phyloP scores from a whole-genome alignment of 2,113 vertebrate genomes.

The Trogon melanurus region DNA sequence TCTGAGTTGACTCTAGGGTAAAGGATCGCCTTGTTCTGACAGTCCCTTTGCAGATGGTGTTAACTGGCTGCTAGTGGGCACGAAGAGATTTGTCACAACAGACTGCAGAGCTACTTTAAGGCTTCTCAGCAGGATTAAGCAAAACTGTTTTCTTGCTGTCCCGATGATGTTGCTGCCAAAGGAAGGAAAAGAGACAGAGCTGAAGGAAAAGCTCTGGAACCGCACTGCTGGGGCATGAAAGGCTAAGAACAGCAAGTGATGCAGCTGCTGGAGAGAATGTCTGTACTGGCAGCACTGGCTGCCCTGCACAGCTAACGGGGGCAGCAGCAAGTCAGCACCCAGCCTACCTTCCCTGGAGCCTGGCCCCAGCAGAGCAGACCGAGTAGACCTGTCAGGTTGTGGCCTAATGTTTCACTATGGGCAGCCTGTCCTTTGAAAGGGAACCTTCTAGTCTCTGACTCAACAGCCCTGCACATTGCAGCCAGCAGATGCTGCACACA shows the following conservation, averaged over 20 bases:
- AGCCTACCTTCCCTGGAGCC: neutral
- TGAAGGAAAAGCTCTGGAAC: neutral
- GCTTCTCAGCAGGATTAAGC: neutral
- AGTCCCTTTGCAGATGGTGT: neutral
- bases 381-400: neutral
- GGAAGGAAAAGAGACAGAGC: neutral
- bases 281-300: neutral
- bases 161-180: neutral
- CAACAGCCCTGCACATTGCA: neutral
- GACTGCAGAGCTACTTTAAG: neutral
- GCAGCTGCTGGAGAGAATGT: neutral
- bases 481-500: neutral
- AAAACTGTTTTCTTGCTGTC: neutral
- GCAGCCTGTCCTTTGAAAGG: neutral
- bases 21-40: neutral
- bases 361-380: fast-evolving
- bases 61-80: neutral
- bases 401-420: neutral
- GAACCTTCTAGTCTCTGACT: neutral
- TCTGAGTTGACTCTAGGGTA: neutral
- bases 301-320: neutral
- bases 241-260: neutral
- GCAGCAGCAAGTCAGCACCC: neutral
- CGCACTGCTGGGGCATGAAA: fast-evolving
- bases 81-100: neutral